Base-by-base conservation (phyloP, 1,140 invertebrate genomes). In the Tetramorium alpestre region DNA sequence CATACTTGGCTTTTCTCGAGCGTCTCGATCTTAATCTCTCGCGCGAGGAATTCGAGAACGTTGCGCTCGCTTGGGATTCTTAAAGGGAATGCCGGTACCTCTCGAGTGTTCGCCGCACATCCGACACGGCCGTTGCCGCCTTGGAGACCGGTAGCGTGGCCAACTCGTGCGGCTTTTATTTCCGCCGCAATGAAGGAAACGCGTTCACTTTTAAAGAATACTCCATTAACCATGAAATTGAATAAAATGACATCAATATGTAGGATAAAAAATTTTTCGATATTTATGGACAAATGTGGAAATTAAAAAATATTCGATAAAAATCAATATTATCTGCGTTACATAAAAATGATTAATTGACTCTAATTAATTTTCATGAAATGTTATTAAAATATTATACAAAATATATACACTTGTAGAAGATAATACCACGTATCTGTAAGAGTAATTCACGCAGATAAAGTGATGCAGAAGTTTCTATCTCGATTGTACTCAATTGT, bases 21-120 rank as follows among this genome's bases (percentile, higher is more conserved):
- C 88, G 70, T 65, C 78, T 47, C 88, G 92, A 93, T 93, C 90
- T 92, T 92, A 92, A 93, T 93, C 92, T 92, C 51, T n/a, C 58
- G 73, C 65, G 82, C 86, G 73, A 92, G 91, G 92, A 92, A 93
- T 92, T 90, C 89, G 88, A 92, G 90, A 92, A 89, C 80, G 89
- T 77, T 85, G 77, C 81, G 78, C 91, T 70, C 64, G 28, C 65
- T 58, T 47, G 72, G 77, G 18, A 70, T 77, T 72, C 67, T 87
- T 70, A 56, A 78, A 77, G 44, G 75, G 67, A 76, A 85, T 76
- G 80, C 73, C 69, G 64, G 87, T 76, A 22, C 56, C 67, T 88
- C 60, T 64, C 88, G 70, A 86, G 67, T 58, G 80, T 78, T 87
- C 72, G 80, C 69, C 67, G 64, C 69, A 25, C 73, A 85, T 85